Base-by-base conservation (phyloP, 2,113 vertebrate genomes). In the Seriola quinqueradiata region DNA sequence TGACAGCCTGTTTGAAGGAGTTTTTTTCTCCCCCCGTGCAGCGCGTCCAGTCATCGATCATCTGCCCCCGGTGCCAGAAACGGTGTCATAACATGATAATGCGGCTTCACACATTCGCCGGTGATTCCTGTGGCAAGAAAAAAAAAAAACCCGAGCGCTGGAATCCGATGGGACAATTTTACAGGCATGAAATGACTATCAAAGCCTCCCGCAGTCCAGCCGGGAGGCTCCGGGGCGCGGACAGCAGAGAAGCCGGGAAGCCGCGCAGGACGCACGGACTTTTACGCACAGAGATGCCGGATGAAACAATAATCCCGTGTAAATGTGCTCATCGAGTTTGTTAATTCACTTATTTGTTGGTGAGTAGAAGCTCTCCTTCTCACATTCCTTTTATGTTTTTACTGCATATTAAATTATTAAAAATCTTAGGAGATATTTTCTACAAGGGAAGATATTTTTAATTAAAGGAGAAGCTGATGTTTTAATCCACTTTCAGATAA, bases 81-180 rank as follows among this genome's bases (percentile, higher is more conserved):
- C 77, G 71, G 88, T 70, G 87, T 94, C 90, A 95, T 88, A 91
- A 90, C 89, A 92, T 52, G 88, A 93, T 86, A 87, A 87, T 82
- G 75, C 83, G 89, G 65, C 82, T 88, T 93, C 91, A 91, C 84
- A 48, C 87, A 75, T 88, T 75, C 87, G 48, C 72, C 64, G 77
- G 74, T 71, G 89, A 87, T 87, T 82, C 89, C 86, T 88, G 79
- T 67, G 93, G 77, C 82, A 75, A 67, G 25, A 79, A 28, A 21
- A 9, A 21, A 50, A 23, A 44, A 77, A 86, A 92, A 80, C 78
- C 78, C 55, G 90, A 92, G 89, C 84, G 82, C 44, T 85, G 79
- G 79, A 85, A 89, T 70, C 75, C 75, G 85, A 83, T 70, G 87
- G 79, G 88, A 73, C 92, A 81, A 75, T 86, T 92, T 91, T 82